These are phyloP conservation scores for Solen grandis DNA, from an alignment of 1,140 invertebrate genomes.

Conservation along the genomic window DNA sequence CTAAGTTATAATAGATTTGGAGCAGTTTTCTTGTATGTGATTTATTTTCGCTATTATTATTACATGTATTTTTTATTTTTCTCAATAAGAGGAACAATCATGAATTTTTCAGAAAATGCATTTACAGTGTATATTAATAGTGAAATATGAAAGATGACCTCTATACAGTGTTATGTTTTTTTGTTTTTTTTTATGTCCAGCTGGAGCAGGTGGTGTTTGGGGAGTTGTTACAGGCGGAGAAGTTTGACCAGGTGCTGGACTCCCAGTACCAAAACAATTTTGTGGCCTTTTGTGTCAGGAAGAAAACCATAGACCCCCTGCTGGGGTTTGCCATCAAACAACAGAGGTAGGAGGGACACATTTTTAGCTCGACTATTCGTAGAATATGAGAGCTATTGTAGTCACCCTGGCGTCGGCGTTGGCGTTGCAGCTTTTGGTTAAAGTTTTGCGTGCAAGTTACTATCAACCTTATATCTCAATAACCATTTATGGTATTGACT, in stretches of 20 bases:
- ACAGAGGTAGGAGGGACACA: conserved; percentile 6
- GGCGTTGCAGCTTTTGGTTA: too few species aligned
- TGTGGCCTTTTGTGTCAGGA: conserved; percentile 10
- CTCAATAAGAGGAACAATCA: neutral
- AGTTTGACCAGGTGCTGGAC: conserved; percentile 25
- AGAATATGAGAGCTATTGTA: too few species aligned
- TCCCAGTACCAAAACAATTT: conserved; percentile 10
- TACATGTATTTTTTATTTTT: neutral
- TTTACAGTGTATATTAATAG: neutral
- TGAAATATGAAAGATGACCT: too few species aligned
- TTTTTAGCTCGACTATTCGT: neutral
- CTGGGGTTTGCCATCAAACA: conserved; percentile 40
- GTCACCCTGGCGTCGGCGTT: too few species aligned
- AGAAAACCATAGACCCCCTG: conserved; percentile 16
- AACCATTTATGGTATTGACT: neutral
- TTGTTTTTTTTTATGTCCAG: neutral
- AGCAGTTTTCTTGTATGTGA: neutral
- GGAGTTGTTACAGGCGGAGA: conserved; percentile 8
- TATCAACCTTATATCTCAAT: neutral
- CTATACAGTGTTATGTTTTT: too few species aligned
- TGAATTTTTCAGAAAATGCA: neutral
- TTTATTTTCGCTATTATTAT: neutral
- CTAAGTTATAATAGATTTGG: neutral
- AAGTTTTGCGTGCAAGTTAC: too few species aligned
- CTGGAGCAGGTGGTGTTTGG: conserved; percentile 12